These are phyloP conservation scores for Microtus oregoni DNA, from an alignment of 2,113 vertebrate genomes.

Conservation along the genomic window DNA sequence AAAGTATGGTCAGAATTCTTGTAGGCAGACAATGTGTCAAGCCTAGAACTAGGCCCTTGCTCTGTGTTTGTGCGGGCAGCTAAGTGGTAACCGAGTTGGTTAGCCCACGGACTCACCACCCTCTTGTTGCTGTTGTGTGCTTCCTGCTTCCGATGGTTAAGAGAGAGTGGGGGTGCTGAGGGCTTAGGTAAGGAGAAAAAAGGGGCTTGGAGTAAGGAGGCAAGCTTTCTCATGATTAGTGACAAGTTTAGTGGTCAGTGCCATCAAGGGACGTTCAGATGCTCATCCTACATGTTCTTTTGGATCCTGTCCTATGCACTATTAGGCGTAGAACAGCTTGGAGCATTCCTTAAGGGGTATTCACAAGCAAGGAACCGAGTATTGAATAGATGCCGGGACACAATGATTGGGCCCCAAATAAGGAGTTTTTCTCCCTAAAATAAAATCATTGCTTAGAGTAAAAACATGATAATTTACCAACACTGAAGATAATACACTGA, in stretches of 20 bases:
- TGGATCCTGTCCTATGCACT: neutral
- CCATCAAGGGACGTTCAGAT: neutral
- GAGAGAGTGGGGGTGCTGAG: neutral
- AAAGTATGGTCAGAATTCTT: neutral
- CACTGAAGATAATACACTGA: neutral
- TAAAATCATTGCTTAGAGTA: neutral
- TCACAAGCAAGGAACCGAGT: neutral
- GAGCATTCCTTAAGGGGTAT: neutral
- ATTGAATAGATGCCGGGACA: neutral
- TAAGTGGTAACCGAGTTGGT: neutral
- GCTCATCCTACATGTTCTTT: neutral
- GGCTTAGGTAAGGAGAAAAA: neutral
- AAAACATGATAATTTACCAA: neutral
- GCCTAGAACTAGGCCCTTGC: neutral
- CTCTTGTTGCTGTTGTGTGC: neutral
- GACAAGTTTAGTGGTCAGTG: neutral
- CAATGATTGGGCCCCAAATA: neutral
- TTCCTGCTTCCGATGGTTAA: neutral
- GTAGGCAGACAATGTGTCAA: neutral
- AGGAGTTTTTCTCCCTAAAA: neutral
- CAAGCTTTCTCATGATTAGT: neutral
- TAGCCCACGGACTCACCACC: neutral
- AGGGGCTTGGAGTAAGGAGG: neutral
- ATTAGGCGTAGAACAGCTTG: neutral
- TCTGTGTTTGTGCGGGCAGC: no score